Conservation (phyloP, 2,797 vertebrate species). For the Aulostomus chinensis region DNA sequence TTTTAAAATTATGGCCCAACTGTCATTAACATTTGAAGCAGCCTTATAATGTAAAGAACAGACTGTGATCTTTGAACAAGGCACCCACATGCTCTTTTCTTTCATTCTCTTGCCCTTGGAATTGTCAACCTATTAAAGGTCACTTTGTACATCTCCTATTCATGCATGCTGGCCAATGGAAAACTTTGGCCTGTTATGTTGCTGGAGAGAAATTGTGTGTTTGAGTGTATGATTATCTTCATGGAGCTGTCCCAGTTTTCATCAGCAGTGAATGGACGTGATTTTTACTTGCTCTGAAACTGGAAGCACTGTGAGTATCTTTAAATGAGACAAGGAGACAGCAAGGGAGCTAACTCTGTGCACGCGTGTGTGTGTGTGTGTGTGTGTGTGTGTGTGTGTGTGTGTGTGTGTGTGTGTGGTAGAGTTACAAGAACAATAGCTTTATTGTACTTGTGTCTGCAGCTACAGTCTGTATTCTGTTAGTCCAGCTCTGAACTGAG, state of each 20-base stretch:
- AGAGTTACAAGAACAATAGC: slow-evolving; percentile 67
- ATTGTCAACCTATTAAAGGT: slow-evolving; percentile 59
- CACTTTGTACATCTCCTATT: slow-evolving; percentile 61
- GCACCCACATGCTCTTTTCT: slow-evolving; percentile 16
- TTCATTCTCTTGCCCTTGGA: slow-evolving; percentile 19
- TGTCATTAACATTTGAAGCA: too few species aligned
- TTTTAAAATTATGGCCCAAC: too few species aligned
- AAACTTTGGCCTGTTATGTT: slow-evolving; percentile 21
- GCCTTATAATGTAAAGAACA: neutral
- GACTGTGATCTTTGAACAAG: slow-evolving; percentile 37
- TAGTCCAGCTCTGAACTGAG: slow-evolving; percentile 14
- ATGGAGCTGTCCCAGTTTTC: slow-evolving; percentile 16
- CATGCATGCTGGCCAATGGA: slow-evolving; percentile 34
- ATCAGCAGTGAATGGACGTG: slow-evolving; percentile 3
- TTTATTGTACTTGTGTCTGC: slow-evolving; percentile 61
- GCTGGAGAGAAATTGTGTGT: slow-evolving; percentile 2
- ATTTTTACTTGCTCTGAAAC: slow-evolving; percentile 33
- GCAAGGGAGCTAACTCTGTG: too few species aligned
- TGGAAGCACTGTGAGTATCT: slow-evolving; percentile 3
- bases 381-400: slow-evolving; percentile 14
- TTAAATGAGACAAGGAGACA: too few species aligned
- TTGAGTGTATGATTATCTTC: slow-evolving; percentile 10
- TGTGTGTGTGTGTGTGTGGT: slow-evolving; percentile 26
- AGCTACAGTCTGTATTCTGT: slow-evolving; percentile 36
- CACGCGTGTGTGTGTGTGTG: slow-evolving; percentile 4